These are phyloP conservation scores for Nomada lathburiana DNA, from an alignment of 2,888 invertebrate genomes.

Conservation along the genomic window DNA sequence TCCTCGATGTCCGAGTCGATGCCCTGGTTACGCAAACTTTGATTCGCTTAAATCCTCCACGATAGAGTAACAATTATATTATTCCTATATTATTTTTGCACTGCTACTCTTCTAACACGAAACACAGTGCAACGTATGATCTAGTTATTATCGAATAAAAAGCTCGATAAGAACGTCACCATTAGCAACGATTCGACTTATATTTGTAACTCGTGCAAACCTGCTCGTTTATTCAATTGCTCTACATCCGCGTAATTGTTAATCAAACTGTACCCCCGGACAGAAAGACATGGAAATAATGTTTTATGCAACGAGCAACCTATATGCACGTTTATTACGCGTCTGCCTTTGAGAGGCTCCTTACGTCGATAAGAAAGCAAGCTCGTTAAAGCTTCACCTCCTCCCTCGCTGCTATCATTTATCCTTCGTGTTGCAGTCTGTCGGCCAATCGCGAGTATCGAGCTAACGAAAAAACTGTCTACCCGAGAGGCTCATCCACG, in stretches of 20 bases:
- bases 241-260: no score
- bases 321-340: not conserved
- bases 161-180: no score
- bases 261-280: no score
- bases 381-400: conserved; percentile 1
- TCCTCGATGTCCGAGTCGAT: conserved; percentile 96
- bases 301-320: not conserved
- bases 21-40: conserved; percentile 85
- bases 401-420: no score
- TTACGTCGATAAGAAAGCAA: not conserved
- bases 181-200: no score
- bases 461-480: conserved; percentile 16
- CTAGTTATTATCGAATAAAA: no score
- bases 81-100: not conserved
- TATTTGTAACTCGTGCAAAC: no score
- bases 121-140: no score
- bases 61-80: not conserved
- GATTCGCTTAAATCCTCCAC: not conserved
- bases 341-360: not conserved
- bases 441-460: conserved; percentile 1
- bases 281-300: not conserved
- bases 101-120: not conserved
- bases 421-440: not conserved
- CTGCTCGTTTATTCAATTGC: no score
- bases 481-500: not conserved